Percentiles rank a stretch among this genome's conserved stretches.
Conservation (phyloP, 2,888 invertebrate species). For the Leptura quadrifasciata region DNA sequence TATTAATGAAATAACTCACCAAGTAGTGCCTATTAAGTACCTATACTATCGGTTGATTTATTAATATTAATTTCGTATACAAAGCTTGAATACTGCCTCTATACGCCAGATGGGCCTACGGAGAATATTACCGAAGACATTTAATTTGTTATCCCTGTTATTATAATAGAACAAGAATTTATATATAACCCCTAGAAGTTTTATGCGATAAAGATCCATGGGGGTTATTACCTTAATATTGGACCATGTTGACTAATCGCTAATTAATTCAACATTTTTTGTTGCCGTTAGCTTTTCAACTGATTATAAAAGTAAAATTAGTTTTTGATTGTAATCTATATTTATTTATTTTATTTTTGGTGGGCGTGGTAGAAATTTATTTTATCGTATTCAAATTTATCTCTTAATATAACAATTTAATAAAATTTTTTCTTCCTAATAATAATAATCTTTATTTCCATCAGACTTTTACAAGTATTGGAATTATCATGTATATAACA, state of each 20-base stretch:
- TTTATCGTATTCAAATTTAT: too few relatives aligned
- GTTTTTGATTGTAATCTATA: not conserved
- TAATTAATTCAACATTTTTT: slow-evolving; percentile 7
- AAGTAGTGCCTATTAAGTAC: not conserved
- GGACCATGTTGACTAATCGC: not conserved
- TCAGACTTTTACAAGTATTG: too few relatives aligned
- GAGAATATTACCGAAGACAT: slow-evolving; percentile 10
- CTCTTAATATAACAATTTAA: too few relatives aligned
- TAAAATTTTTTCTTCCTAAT: too few relatives aligned
- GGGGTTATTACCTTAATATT: not conserved
- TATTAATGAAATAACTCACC: not conserved
- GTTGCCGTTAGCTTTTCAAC: not conserved
- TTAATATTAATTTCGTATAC: not conserved
- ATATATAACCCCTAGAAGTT: slow-evolving; percentile 9
- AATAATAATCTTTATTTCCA: too few relatives aligned
- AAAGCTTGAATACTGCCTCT: not conserved
- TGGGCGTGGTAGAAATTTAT: too few relatives aligned
- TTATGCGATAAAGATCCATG: slow-evolving; percentile 14
- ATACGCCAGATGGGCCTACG: slow-evolving; percentile 3
- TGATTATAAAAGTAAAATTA: not conserved
- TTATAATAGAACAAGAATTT: slow-evolving; percentile 25
- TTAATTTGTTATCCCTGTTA: slow-evolving; percentile 12
- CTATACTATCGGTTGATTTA: not conserved
- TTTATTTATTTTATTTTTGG: too few relatives aligned
- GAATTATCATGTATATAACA: too few relatives aligned